These are phyloP conservation scores for Seira musarum DNA, from an alignment of 2,888 invertebrate species.

Conservation along the genomic window DNA sequence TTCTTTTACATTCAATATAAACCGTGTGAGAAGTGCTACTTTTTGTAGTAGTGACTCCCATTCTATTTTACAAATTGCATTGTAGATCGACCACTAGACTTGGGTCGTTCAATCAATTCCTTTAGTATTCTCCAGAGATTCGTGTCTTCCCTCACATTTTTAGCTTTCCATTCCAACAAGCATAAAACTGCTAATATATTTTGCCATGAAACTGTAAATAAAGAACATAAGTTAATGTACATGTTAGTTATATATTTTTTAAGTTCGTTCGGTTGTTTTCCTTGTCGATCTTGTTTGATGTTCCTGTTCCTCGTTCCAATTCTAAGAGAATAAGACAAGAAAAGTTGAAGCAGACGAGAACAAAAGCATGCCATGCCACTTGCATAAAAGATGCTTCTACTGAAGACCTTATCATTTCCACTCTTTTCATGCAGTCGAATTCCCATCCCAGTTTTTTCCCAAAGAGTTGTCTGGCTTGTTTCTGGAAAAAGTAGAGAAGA, in stretches of 20 bases:
- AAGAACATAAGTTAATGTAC: not conserved
- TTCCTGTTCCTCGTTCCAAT: not conserved
- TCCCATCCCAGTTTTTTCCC: not conserved
- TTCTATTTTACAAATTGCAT: not conserved
- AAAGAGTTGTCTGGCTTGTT: constrained; percentile 11
- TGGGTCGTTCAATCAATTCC: not conserved
- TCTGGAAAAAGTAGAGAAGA: not conserved
- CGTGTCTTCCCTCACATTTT: no score
- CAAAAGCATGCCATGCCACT: not conserved
- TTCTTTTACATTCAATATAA: not conserved
- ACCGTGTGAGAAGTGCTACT: not conserved
- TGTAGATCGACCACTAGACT: not conserved
- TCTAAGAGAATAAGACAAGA: not conserved
- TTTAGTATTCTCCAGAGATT: not conserved
- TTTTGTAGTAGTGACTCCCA: not conserved
- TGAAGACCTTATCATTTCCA: no score
- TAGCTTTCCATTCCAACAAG: no score
- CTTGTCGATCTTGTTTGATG: not conserved
- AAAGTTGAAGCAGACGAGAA: not conserved
- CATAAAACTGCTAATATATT: not conserved
- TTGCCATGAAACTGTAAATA: no score
- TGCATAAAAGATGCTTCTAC: no score
- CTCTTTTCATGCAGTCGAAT: no score
- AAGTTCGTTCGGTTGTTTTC: not conserved
- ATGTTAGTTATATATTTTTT: not conserved